Evolutionary conservation across 2,888 invertebrate species (phyloP), one percentile per base, ranked within the genome.

Genomic region (Pyralis farinalis): DNA sequence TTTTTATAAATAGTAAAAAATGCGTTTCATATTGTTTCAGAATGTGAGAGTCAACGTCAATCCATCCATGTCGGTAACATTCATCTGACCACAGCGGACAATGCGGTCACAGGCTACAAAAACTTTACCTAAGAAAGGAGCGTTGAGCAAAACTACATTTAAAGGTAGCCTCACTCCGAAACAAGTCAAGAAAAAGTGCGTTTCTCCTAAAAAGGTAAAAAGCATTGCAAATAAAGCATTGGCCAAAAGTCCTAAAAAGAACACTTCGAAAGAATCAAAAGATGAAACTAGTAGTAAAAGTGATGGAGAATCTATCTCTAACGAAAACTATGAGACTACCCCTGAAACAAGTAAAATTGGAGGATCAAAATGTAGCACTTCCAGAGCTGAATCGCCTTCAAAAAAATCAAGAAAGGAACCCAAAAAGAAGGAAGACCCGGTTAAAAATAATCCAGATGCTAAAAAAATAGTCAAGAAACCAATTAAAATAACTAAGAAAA

Each of bases 81-180:
- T 70, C 55, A 70, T 58, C 64, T 73, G 71, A 82, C 71, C 67
- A 68, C 55, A 67, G 63, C 69, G 59, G 74, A 86, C 75, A 84
- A 87, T 87, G 88, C 83, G 88, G 81, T 85, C 87, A 65, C 87
- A 86, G 62, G 65, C 78, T 64, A 71, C 85, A 51, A 89, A 87
- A 79, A 67, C 80, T 63, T 70, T 72, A 64, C 73, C 81, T 66
- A 88, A 84, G 70, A 87, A 86, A 72, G 86, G 81, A 61, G 75
- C 70, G 53, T 64, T 76, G 43, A 75, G 56, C 63, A 87, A 82
- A 75, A 68, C 78, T 65, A 60, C 76, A 46, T 65, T 79, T 38
- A 86, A 84, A 58, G 53, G 63, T 21, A 62, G 52, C 46, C 57
- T 72, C 34, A 56, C 57, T 40, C 47, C 60, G 28, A 87, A 79